Evolutionary conservation across 2,113 vertebrate genomes (phyloP).

Genomic region (Bufo gargarizans): DNA sequence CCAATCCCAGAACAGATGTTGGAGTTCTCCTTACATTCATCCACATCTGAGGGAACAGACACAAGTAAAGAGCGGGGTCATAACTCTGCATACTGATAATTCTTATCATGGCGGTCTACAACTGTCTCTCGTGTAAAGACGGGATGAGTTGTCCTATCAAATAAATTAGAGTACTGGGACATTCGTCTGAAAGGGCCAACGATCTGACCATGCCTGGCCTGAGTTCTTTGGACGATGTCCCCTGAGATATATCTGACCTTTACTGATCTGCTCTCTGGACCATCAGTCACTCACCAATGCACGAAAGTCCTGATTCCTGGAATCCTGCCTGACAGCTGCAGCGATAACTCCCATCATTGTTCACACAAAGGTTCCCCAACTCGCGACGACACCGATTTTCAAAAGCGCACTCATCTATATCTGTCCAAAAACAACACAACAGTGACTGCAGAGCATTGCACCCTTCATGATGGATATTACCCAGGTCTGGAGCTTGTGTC

Average conservation of each 20-base stretch:
- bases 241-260: not conserved
- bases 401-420: conserved; percentile 78
- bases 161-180: not conserved
- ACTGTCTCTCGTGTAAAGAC: not conserved
- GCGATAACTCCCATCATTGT: conserved; percentile 75
- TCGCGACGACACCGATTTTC: conserved; percentile 74
- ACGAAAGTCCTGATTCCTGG: conserved; percentile 67
- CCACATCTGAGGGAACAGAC: conserved; percentile 69
- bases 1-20: conserved; percentile 69
- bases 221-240: not conserved
- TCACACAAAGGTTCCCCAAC: conserved; percentile 76
- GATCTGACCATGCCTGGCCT: not conserved
- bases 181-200: not conserved
- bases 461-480: not conserved
- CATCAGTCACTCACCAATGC: conserved; percentile 67
- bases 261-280: not conserved
- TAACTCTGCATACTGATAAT: too few relatives aligned
- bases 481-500: too few relatives aligned
- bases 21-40: conserved; percentile 72
- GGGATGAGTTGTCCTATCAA: not conserved
- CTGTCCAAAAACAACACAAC: conserved; percentile 58
- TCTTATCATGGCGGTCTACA: not conserved
- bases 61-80: not conserved
- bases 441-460: too few relatives aligned
- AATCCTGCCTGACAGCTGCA: conserved; percentile 76